These are phyloP conservation scores for Hyperoplus immaculatus DNA, from an alignment of 2,797 vertebrate genomes.

Conservation along the genomic window DNA sequence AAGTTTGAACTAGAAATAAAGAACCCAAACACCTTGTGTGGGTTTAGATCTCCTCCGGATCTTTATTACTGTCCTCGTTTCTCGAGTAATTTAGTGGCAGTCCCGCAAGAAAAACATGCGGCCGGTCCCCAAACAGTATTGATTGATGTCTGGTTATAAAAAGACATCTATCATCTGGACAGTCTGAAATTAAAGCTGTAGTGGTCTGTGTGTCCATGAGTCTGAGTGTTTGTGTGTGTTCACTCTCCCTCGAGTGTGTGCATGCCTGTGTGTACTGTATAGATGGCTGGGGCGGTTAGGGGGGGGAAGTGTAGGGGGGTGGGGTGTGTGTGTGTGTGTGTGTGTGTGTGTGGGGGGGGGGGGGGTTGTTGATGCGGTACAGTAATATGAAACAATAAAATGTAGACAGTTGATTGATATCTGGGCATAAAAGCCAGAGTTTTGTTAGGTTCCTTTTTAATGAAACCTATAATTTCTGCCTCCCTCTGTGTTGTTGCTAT, in stretches of 20 bases:
- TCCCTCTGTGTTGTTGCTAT: constrained; percentile 48
- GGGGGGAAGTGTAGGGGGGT: no score
- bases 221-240: constrained; percentile 4
- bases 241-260: background rate
- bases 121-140: constrained; percentile 65
- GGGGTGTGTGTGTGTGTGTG: constrained; percentile 1
- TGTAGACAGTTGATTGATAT: constrained; percentile 80
- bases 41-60: constrained; percentile 9
- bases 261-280: no score
- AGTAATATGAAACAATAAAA: constrained; percentile 82
- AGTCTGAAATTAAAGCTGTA: constrained; percentile 75
- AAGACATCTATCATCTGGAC: constrained; percentile 77
- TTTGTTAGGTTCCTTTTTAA: constrained; percentile 79
- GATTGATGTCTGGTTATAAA: constrained; percentile 78
- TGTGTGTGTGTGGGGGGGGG: background rate
- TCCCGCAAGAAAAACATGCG: constrained; percentile 52
- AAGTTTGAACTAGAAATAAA: constrained; percentile 3
- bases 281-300: no score
- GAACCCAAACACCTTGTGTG: background rate
- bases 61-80: constrained; percentile 47
- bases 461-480: constrained; percentile 80
- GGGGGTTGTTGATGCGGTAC: constrained; percentile 48
- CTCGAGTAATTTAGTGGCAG: constrained; percentile 55
- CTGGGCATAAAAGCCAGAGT: constrained; percentile 76
- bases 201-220: constrained; percentile 47